Evolutionary conservation across 2,888 invertebrate species (phyloP).

Genomic region (Molorchus minor): DNA sequence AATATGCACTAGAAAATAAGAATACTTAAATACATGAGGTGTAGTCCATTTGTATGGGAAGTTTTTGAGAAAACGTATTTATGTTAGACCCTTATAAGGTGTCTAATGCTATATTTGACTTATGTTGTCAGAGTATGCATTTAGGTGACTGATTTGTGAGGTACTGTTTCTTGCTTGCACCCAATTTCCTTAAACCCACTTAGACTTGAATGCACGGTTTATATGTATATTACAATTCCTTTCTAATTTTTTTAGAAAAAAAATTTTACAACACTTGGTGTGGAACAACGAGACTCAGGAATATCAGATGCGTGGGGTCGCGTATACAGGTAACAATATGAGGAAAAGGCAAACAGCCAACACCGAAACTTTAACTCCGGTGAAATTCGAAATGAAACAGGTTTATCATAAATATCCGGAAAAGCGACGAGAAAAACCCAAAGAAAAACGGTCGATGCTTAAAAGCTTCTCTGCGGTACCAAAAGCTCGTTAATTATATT

Average conservation of each 20-base stretch:
- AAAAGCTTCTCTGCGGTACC: constrained; percentile 49
- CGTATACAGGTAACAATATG: constrained; percentile 99
- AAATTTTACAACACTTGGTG: constrained; percentile 90
- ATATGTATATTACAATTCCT: too few species aligned
- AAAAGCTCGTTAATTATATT: constrained; percentile 42
- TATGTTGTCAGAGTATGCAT: too few species aligned
- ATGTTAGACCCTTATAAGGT: too few species aligned
- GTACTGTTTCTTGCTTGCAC: too few species aligned
- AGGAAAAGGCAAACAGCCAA: constrained; percentile 70
- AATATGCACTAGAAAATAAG: too few species aligned
- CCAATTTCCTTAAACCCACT: too few species aligned
- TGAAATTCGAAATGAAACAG: constrained; percentile 56
- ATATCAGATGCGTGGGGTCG: constrained; percentile 97
- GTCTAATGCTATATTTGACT: too few species aligned
- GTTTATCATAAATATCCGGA: constrained; percentile 60
- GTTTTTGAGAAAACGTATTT: too few species aligned
- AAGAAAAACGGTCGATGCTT: constrained; percentile 45
- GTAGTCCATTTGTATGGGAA: too few species aligned
- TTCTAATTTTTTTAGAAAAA: constrained; percentile 67
- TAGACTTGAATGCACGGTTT: too few species aligned
- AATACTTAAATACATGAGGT: too few species aligned
- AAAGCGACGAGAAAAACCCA: constrained; percentile 48
- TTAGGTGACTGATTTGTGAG: too few species aligned
- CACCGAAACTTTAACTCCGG: constrained; percentile 52
- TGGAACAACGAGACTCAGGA: constrained; percentile 99